A percentile compares a stretch with the other conserved stretches of the same genome.
Evolutionary conservation across 2,888 invertebrate genomes (phyloP).

Genomic region (Zele albiditarsus): DNA sequence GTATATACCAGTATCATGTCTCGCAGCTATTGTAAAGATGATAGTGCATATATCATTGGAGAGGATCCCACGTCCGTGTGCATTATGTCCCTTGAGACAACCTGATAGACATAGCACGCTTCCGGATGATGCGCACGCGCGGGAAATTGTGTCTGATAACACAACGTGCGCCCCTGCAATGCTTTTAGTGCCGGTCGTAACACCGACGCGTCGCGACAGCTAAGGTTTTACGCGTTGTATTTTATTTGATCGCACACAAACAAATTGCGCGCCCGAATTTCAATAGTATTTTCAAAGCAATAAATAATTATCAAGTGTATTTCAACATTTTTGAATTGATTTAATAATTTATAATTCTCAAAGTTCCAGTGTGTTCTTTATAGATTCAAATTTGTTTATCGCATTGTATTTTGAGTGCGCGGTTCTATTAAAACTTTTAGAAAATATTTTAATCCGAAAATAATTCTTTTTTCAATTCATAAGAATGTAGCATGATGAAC

Average conservation of each 20-base stretch:
- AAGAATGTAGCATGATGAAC: too few species aligned
- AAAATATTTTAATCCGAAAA: too few species aligned
- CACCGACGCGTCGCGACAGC: constrained; percentile 62
- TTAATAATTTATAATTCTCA: background rate
- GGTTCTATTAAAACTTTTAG: too few species aligned
- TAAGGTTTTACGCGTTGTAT: constrained; percentile 3
- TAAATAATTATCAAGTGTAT: background rate
- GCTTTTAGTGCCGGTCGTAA: constrained; percentile 63
- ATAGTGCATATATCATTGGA: constrained; percentile 7
- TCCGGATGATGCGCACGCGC: constrained; percentile 57
- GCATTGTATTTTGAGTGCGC: background rate
- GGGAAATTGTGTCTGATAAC: constrained; percentile 63
- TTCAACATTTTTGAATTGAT: background rate
- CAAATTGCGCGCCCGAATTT: background rate
- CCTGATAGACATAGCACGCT: constrained; percentile 26
- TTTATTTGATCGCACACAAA: background rate
- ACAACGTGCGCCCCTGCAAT: constrained; percentile 57
- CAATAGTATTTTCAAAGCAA: background rate
- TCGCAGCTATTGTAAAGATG: background rate
- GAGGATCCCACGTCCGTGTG: constrained; percentile 24
- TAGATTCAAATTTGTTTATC: background rate
- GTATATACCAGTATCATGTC: constrained; percentile 14
- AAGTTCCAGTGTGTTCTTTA: background rate
- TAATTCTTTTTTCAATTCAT: too few species aligned
- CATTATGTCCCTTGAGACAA: constrained; percentile 13